These are phyloP conservation scores for Amaurobius ferox DNA, from an alignment of 2,888 invertebrate genomes.

Conservation along the genomic window DNA sequence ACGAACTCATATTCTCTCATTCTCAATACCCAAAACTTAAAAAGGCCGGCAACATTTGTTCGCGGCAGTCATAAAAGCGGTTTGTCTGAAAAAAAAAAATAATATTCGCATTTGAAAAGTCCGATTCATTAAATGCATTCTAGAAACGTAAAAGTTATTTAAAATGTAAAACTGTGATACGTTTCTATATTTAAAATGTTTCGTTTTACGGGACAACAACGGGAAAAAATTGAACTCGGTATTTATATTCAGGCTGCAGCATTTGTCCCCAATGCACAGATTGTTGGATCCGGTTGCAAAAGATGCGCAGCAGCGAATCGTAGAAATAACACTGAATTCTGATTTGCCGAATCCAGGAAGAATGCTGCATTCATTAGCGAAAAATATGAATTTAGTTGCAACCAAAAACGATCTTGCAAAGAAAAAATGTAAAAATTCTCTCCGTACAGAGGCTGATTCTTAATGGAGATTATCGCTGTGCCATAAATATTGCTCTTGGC, in stretches of 20 bases:
- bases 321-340: not conserved
- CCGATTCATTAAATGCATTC: not conserved
- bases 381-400: constrained; percentile 9
- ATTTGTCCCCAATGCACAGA: not conserved
- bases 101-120: not conserved
- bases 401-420: constrained; percentile 1
- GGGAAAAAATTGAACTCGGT: too few species aligned
- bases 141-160: too few species aligned
- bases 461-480: constrained; percentile 17
- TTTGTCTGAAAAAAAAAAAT: not conserved
- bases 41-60: too few species aligned
- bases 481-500: constrained; percentile 61
- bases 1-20: too few species aligned
- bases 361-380: constrained; percentile 3
- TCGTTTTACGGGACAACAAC: not conserved
- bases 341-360: not conserved
- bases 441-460: not conserved
- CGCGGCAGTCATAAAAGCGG: too few species aligned
- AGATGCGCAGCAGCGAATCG: not conserved
- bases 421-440: not conserved
- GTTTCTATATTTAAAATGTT: not conserved
- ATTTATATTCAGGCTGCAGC: not conserved
- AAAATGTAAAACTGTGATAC: not conserved
- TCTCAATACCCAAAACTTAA: too few species aligned
- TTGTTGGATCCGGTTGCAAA: not conserved